These are phyloP conservation scores for Luperina testacea DNA, from an alignment of 2,888 invertebrate species.

Conservation along the genomic window DNA sequence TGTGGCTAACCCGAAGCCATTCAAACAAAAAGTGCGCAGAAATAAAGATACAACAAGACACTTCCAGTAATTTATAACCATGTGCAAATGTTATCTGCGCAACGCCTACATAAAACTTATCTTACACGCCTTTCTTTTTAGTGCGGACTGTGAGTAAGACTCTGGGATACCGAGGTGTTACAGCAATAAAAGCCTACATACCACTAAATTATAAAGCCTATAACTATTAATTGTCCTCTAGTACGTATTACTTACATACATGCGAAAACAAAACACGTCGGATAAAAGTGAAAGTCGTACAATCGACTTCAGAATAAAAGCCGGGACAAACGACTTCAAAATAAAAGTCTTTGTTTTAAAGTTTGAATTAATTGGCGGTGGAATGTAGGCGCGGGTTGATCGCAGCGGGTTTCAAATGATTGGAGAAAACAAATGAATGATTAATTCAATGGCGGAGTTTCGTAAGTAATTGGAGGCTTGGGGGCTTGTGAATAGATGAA, in stretches of 20 bases:
- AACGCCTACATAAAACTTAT: conserved; percentile 37
- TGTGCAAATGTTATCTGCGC: conserved; percentile 45
- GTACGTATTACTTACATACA: conserved; percentile 15
- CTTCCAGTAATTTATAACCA: conserved; percentile 34
- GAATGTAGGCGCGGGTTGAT: conserved; percentile 21
- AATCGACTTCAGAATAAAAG: conserved; percentile 45
- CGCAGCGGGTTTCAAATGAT: conserved; percentile 48
- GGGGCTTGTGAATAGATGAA: conserved; percentile 26
- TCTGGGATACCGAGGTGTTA: conserved; percentile 17
- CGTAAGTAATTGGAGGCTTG: conserved; percentile 46
- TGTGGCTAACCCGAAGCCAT: not conserved
- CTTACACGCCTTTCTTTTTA: conserved; percentile 42
- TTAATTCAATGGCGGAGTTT: conserved; percentile 48
- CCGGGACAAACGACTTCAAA: conserved; percentile 33
- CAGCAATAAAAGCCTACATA: conserved; percentile 42
- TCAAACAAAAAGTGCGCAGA: conserved; percentile 1
- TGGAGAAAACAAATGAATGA: conserved; percentile 58
- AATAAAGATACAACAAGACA: conserved; percentile 14
- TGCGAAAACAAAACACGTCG: conserved; percentile 21
- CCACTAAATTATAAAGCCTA: conserved; percentile 33
- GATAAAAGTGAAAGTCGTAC: conserved; percentile 32
- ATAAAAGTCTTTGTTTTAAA: conserved; percentile 51
- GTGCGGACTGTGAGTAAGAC: not conserved
- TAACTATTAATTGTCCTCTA: conserved; percentile 47
- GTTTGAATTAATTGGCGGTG: conserved; percentile 52